Percentiles rank a stretch among this genome's conserved stretches.
Evolutionary conservation across 2,797 vertebrate species (phyloP).

Genomic region (Amazona finschi): DNA sequence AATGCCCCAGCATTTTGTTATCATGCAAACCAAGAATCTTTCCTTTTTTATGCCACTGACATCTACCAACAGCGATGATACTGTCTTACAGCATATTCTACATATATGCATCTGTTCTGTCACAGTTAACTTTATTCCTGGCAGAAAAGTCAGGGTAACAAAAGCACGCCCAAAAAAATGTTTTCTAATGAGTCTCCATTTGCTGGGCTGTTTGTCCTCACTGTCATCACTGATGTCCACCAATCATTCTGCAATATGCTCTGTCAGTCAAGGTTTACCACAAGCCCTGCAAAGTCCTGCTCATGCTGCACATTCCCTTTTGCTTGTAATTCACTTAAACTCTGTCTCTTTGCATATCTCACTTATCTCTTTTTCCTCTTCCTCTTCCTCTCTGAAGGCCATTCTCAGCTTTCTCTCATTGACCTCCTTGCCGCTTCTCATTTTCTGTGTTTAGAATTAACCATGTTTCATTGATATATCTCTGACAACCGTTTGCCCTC

Average conservation of each 20-base stretch:
- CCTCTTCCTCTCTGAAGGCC: neutral
- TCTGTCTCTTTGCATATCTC: neutral
- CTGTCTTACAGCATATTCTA: neutral
- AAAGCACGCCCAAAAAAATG: neutral
- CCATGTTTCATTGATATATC: slow-evolving; percentile 6
- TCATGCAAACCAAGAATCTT: neutral
- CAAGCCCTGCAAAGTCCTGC: neutral
- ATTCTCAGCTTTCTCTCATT: neutral
- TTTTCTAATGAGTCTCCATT: neutral
- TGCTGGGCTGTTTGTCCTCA: neutral
- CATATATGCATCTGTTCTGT: neutral
- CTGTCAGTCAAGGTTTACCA: neutral
- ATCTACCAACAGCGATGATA: neutral
- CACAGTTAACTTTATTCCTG: neutral
- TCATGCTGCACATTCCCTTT: neutral
- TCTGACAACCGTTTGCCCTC: neutral
- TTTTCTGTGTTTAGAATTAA: neutral
- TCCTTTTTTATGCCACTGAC: neutral
- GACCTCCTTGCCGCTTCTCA: neutral
- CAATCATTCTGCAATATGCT: neutral
- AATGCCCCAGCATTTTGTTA: neutral
- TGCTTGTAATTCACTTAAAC: neutral
- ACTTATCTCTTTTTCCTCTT: neutral
- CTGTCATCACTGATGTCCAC: neutral
- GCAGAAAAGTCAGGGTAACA: neutral